These are phyloP conservation scores for Corydoras maculifer DNA, from an alignment of 2,113 vertebrate species.

Conservation along the genomic window DNA sequence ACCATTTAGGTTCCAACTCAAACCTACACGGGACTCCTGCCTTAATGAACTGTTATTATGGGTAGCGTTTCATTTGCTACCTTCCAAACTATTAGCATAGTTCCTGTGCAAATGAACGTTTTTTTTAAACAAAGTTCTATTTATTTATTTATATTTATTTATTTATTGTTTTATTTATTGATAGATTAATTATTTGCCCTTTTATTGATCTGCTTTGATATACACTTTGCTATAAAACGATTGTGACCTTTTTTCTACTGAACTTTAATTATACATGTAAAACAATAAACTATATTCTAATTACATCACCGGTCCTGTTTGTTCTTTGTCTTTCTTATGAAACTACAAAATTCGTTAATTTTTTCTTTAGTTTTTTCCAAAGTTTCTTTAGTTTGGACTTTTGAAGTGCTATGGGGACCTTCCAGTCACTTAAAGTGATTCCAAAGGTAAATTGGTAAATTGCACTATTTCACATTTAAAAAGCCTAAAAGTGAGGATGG, in stretches of 20 bases:
- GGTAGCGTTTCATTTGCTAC: neutral
- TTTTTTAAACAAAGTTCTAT: constrained; percentile 24
- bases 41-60: neutral
- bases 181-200: constrained; percentile 26
- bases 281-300: constrained; percentile 28
- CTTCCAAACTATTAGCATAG: neutral
- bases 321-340: too few species aligned
- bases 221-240: neutral
- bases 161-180: constrained; percentile 30
- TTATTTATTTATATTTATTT: constrained; percentile 33
- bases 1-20: constrained; percentile 3
- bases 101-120: constrained; percentile 5
- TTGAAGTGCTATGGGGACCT: too few species aligned
- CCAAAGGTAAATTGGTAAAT: too few species aligned
- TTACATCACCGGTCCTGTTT: neutral
- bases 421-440: too few species aligned
- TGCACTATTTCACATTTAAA: too few species aligned
- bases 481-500: too few species aligned
- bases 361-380: too few species aligned
- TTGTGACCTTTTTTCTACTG: neutral
- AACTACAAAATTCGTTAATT: too few species aligned
- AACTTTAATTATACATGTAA: constrained; percentile 17
- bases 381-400: too few species aligned
- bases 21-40: neutral
- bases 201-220: neutral